These are phyloP conservation scores for Mechanitis mazaeus DNA, from an alignment of 2,888 invertebrate species.

Conservation along the genomic window DNA sequence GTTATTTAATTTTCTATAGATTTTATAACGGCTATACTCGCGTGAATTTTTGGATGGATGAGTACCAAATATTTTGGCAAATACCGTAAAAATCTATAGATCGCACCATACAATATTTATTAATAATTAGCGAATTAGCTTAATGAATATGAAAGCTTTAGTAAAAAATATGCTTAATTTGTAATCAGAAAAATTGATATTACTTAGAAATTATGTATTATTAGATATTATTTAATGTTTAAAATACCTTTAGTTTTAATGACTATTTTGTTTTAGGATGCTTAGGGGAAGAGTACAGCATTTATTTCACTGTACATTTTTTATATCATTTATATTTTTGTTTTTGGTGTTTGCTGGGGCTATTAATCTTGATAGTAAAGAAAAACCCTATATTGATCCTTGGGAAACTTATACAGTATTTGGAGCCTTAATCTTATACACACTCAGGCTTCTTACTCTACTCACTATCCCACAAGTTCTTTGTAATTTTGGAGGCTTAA, in stretches of 20 bases:
- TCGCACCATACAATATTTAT: too few relatives aligned
- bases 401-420: constrained; percentile 88
- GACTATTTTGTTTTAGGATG: constrained; percentile 61
- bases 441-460: constrained; percentile 86
- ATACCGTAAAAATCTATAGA: too few relatives aligned
- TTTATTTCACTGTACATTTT: constrained; percentile 85
- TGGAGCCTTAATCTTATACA: constrained; percentile 84
- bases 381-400: constrained; percentile 82
- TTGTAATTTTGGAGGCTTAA: constrained; percentile 90
- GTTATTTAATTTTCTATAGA: too few relatives aligned
- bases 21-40: too few relatives aligned
- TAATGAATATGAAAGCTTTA: too few relatives aligned
- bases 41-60: too few relatives aligned
- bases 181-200: too few relatives aligned
- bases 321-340: constrained; percentile 83
- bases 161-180: too few relatives aligned
- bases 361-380: constrained; percentile 75
- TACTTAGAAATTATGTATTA: not conserved
- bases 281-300: constrained; percentile 85
- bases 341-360: constrained; percentile 84
- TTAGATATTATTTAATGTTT: not conserved
- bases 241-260: constrained; percentile 1
- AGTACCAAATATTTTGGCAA: too few relatives aligned
- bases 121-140: too few relatives aligned
- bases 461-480: constrained; percentile 92